Conservation (phyloP, 1,140 invertebrate species). For the Drosophila trapezifrons region DNA sequence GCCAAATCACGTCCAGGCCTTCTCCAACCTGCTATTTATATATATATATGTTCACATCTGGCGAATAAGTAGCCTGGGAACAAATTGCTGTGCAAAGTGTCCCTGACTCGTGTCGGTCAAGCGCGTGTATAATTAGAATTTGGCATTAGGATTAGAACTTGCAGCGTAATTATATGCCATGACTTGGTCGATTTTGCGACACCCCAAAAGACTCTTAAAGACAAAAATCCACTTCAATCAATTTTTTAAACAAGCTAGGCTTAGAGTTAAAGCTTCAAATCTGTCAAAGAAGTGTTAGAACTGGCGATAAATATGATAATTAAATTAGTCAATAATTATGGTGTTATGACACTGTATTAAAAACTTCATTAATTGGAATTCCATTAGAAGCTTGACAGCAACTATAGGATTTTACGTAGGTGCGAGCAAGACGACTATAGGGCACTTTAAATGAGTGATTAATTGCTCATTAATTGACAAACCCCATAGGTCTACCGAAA, state of each 20-base stretch:
- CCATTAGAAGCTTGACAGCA: too few species aligned
- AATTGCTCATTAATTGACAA: too few species aligned
- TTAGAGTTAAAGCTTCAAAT: not conserved
- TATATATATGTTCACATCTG: not conserved
- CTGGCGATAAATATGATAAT: constrained; percentile 7
- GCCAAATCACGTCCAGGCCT: constrained; percentile 34
- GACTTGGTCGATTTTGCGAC: constrained; percentile 17
- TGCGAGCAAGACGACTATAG: too few species aligned
- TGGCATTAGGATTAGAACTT: constrained; percentile 23
- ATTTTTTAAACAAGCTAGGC: not conserved
- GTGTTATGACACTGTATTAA: too few species aligned
- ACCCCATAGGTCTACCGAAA: too few species aligned
- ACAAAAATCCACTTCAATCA: constrained; percentile 5
- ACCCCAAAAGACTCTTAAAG: constrained; percentile 1
- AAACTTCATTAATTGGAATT: too few species aligned
- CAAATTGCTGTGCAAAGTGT: not conserved
- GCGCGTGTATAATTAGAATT: constrained; percentile 37
- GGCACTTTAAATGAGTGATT: too few species aligned
- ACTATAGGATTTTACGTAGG: too few species aligned
- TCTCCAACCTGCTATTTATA: constrained; percentile 20
- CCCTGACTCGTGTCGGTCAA: constrained; percentile 38
- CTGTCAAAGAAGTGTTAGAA: not conserved
- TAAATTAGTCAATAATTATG: not conserved
- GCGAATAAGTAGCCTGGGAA: constrained; percentile 17
- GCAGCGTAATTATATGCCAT: constrained; percentile 20